Percentiles rank a stretch among this genome's conserved stretches.
phyloP scores from a whole-genome alignment of 2,888 invertebrate species.

The Fragum fragum region DNA sequence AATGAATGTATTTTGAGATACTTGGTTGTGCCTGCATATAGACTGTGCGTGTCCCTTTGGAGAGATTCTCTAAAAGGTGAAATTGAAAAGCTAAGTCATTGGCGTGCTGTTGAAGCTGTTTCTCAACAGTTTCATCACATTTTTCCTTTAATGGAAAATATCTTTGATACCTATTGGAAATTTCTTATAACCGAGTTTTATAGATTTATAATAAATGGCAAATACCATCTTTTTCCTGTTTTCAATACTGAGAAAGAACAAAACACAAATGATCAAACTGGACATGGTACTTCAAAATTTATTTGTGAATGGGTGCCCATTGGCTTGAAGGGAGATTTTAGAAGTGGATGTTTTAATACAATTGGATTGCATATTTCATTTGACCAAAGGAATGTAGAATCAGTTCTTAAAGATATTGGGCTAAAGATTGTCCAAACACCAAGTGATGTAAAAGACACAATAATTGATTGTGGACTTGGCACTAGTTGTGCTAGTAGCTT shows the following conservation, averaged over 20 bases:
- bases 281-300: background rate
- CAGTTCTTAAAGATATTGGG: constrained; percentile 30
- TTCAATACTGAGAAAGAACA: background rate
- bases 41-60: constrained; percentile 20
- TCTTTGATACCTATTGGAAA: constrained; percentile 8
- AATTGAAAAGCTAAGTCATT: background rate
- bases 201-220: background rate
- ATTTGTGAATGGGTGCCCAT: constrained; percentile 24
- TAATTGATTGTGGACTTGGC: background rate
- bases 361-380: background rate
- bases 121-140: constrained; percentile 11
- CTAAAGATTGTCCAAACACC: constrained; percentile 36
- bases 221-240: constrained; percentile 18
- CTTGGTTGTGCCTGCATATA: constrained; percentile 27
- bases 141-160: constrained; percentile 19
- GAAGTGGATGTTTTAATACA: constrained; percentile 23
- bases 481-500: background rate
- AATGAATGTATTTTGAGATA: constrained; percentile 30
- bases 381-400: background rate
- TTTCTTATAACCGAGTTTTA: constrained; percentile 28
- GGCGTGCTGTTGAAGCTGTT: background rate
- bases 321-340: background rate
- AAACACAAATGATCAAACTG: background rate
- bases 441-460: background rate
- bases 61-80: background rate